Base-by-base conservation (phyloP, 1,140 invertebrate species). In the Brachionus rubens region DNA sequence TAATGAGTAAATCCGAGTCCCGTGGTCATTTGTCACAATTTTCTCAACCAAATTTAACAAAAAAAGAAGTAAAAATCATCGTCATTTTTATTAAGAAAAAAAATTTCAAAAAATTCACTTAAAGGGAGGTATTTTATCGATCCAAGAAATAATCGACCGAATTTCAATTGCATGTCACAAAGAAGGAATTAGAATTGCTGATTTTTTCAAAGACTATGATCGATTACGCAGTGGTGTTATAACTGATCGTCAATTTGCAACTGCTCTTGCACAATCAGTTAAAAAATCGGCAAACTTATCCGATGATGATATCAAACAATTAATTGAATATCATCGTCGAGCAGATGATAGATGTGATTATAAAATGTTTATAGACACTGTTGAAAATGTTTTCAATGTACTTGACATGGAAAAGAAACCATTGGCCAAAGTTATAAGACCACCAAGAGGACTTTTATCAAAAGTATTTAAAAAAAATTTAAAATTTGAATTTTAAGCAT, bases 151-250 rank as follows among this genome's bases (percentile, higher is more conserved):
- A 21, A 79, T 84, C 76, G 82, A 85, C 76, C 82, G 81, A 72
- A 81, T 85, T n/a, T 77, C 81, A 24, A 78, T 84, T 14, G 79
- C 81, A 9, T 79, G 82, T n/a, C 83, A 79, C 77, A 85, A 84
- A 77, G 80, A 83, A 77, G 82, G 84, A 7, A 81, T 85, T 33
- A 78, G 84, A 28, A 82, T 81, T n/a, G 79, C 78, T 14, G 84
- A 85, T 77, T 85, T 84, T 70, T 85, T 85, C 78, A 82, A 81
- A 78, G 84, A 85, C 75, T 82, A 82, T 76, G 84, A 85, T 78
- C 81, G 81, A 68, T 79, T 84, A 16, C 78, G 83, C 12, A 81
- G 81, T 78, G 84, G 84, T 0, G 3, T 75, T 5, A 19, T 75
- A n/a, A 84, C 83, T 52, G 83, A 83, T 75, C 83, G 82, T 67